A percentile compares a stretch with the other conserved stretches of the same genome.
Conservation (phyloP, 2,113 vertebrate species). For the Prietella phreatophila region DNA sequence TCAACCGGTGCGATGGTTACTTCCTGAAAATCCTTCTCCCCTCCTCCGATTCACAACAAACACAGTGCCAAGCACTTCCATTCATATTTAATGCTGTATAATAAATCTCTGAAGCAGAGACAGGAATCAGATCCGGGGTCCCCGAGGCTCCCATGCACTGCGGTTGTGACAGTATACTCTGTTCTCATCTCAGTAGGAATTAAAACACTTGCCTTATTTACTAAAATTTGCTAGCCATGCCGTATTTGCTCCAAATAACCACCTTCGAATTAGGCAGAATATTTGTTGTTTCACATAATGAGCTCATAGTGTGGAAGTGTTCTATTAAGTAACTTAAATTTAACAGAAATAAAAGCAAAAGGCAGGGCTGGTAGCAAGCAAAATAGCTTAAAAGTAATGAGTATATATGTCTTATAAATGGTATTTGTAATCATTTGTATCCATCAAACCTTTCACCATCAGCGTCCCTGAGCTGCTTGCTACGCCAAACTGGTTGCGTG, state of each 20-base stretch:
- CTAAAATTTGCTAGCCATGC: conserved; percentile 21
- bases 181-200: conserved; percentile 52
- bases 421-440: background rate
- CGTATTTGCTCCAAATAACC: background rate
- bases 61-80: conserved; percentile 62
- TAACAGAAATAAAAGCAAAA: background rate
- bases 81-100: conserved; percentile 72
- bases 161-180: conserved; percentile 57
- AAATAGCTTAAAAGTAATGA: background rate
- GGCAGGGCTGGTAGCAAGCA: background rate
- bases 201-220: conserved; percentile 39
- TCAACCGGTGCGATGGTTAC: conserved; percentile 15
- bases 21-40: conserved; percentile 39
- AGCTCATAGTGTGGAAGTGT: background rate
- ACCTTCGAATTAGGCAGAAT: conserved; percentile 10
- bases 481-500: conserved; percentile 89
- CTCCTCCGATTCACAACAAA: conserved; percentile 39
- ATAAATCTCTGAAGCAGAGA: conserved; percentile 64
- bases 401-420: background rate
- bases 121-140: conserved; percentile 60
- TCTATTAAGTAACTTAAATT: background rate
- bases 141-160: conserved; percentile 43
- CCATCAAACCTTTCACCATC: conserved; percentile 86
- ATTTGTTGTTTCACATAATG: background rate
- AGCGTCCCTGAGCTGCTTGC: conserved; percentile 90